phyloP scores from a whole-genome alignment of 2,113 vertebrate genomes.

The Caracal caracal region DNA sequence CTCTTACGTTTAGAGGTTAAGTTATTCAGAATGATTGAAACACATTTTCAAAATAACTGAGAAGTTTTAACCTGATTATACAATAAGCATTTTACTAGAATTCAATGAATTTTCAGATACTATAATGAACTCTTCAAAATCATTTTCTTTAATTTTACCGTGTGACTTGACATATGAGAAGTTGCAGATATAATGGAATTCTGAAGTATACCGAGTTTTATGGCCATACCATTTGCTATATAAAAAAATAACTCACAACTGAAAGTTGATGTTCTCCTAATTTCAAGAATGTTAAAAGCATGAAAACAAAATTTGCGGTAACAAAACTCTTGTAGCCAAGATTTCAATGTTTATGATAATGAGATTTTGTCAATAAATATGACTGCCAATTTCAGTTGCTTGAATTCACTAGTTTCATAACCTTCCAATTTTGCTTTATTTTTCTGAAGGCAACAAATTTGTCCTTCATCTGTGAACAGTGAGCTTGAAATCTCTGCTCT shows the following conservation, averaged over 20 bases:
- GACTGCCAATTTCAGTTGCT: neutral
- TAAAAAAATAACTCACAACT: neutral
- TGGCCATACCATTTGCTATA: neutral
- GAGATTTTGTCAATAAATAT: constrained; percentile 32
- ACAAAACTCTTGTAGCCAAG: neutral
- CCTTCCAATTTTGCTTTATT: neutral
- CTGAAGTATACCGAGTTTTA: neutral
- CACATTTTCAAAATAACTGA: neutral
- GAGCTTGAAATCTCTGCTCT: neutral
- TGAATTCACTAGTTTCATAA: neutral
- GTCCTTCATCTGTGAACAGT: neutral
- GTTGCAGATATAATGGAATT: neutral
- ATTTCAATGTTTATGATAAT: neutral
- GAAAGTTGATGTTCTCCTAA: neutral
- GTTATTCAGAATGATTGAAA: neutral
- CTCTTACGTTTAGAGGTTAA: neutral
- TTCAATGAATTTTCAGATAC: neutral
- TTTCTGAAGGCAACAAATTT: neutral
- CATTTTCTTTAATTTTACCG: neutral
- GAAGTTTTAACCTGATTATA: neutral
- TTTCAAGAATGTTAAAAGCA: neutral
- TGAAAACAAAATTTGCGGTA: neutral
- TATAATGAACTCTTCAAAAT: neutral
- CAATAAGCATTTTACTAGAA: neutral
- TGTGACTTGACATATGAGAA: neutral